Evolutionary conservation across 2,113 vertebrate genomes (phyloP).

Genomic region (Lophius piscatorius): DNA sequence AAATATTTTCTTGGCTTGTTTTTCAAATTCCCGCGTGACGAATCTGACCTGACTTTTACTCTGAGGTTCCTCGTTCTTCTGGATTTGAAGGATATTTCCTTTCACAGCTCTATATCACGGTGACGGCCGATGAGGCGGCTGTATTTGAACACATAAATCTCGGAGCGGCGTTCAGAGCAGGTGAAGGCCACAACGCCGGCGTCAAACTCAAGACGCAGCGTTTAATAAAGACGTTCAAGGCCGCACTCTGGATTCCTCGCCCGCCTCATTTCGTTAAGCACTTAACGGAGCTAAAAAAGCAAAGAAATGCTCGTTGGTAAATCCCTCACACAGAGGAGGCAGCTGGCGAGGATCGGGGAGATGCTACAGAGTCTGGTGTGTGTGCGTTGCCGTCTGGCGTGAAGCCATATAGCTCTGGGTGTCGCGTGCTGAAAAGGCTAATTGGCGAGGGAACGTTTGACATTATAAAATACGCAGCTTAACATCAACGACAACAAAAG

Average conservation of each 20-base stretch:
- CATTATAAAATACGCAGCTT: constrained; percentile 34
- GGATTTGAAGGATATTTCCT: background rate
- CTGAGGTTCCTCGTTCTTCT: background rate
- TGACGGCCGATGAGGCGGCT: constrained; percentile 11
- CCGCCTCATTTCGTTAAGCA: constrained; percentile 15
- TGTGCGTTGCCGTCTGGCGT: constrained; percentile 14
- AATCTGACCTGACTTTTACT: constrained; percentile 18
- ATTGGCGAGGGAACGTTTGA: constrained; percentile 31
- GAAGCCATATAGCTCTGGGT: constrained; percentile 7
- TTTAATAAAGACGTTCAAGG: constrained; percentile 17
- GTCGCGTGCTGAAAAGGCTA: constrained; percentile 3
- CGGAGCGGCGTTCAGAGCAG: constrained; percentile 11
- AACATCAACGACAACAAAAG: constrained; percentile 12
- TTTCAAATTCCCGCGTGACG: background rate
- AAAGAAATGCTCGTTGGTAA: constrained; percentile 9
- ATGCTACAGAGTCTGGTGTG: constrained; percentile 10
- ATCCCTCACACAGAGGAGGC: constrained; percentile 7
- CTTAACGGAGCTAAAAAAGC: constrained; percentile 21
- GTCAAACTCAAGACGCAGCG: constrained; percentile 7
- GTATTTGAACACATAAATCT: constrained; percentile 24
- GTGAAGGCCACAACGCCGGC: constrained; percentile 3
- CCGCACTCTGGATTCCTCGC: background rate
- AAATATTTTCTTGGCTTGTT: too few relatives aligned
- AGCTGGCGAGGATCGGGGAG: constrained; percentile 12
- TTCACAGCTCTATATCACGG: constrained; percentile 8